phyloP scores from a whole-genome alignment of 2,888 invertebrate genomes.

The Nomada fabriciana region DNA sequence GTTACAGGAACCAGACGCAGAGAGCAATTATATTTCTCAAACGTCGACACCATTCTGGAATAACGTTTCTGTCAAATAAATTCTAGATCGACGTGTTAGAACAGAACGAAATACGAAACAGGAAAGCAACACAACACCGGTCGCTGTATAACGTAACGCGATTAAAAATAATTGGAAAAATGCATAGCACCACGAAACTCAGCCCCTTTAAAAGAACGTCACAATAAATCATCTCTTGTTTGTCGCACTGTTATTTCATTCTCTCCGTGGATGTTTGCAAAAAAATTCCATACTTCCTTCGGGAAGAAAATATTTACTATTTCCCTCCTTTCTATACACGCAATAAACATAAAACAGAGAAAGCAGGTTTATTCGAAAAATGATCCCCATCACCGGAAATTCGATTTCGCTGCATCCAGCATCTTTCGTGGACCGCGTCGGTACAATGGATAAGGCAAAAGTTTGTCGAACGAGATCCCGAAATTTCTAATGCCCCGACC shows the following conservation, averaged over 20 bases:
- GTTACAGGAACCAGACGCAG: too few species aligned
- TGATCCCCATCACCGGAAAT: background rate
- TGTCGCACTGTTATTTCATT: background rate
- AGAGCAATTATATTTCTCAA: background rate
- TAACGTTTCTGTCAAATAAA: background rate
- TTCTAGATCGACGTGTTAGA: background rate
- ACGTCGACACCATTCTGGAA: background rate
- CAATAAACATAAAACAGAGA: too few species aligned
- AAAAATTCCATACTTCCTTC: background rate
- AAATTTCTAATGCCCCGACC: slow-evolving; percentile 54
- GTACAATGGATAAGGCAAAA: slow-evolving; percentile 45
- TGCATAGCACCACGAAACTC: too few species aligned
- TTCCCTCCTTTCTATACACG: background rate
- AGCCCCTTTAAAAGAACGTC: too few species aligned
- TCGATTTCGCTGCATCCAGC: slow-evolving; percentile 16
- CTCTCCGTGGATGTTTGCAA: background rate
- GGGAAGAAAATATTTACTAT: background rate
- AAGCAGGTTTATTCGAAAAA: background rate
- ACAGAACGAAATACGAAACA: background rate
- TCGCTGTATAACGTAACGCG: too few species aligned
- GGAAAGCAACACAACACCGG: too few species aligned
- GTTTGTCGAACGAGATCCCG: slow-evolving; percentile 35
- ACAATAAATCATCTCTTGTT: too few species aligned
- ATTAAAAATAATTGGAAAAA: too few species aligned
- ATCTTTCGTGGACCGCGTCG: background rate